Base-by-base conservation (phyloP, 1,140 invertebrate species). In the Diabrotica virgifera region DNA sequence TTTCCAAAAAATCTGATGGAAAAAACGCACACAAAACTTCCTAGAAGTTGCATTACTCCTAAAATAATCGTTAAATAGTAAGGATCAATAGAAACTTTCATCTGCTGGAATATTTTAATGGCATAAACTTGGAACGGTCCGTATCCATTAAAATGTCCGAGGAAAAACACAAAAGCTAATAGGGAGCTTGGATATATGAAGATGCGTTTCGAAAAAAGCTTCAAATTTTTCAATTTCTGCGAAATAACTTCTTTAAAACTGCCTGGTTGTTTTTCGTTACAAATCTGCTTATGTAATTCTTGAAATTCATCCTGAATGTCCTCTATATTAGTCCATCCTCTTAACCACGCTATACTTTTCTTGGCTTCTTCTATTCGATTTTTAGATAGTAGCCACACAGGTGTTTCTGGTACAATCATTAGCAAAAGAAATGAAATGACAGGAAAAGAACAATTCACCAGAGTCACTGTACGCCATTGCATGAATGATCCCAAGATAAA, bases 321-420 rank as follows among this genome's bases (percentile, higher is more conserved):
- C 0, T 75, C 66, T 6, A 83, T 72, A 0, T 72, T 73, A 0
- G 83, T 83, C 87, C 87, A 89, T 5, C 89, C 89, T 40, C 90
- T 80, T 0, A 92, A 73, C 84, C 86, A 89, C 52, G 86, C 76
- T 5, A 86, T 78, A 66, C 82, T 83, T 77, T 83, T 81, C 65
- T 81, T 81, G 1, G 85, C 85, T 24, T 89, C 87, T 5, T 81
- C 75, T 35, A 83, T 69, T 36, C 85, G 82, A 56, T 85, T 84
- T 70, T 85, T 86, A 0, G 80, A 84, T 73, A 85, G 82, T 10
- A 92, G 78, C 90, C 90, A 93, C 67, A 89, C 84, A 5, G 90
- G 90, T 67, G 88, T 90, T 76, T 93, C 91, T 0, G 91, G 91
- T 2, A 93, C 84, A 69, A 90, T 83, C 63, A 83, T 86, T 0